These are phyloP conservation scores for Xanthostigma xanthostigma DNA, from an alignment of 2,888 invertebrate species.

Conservation along the genomic window DNA sequence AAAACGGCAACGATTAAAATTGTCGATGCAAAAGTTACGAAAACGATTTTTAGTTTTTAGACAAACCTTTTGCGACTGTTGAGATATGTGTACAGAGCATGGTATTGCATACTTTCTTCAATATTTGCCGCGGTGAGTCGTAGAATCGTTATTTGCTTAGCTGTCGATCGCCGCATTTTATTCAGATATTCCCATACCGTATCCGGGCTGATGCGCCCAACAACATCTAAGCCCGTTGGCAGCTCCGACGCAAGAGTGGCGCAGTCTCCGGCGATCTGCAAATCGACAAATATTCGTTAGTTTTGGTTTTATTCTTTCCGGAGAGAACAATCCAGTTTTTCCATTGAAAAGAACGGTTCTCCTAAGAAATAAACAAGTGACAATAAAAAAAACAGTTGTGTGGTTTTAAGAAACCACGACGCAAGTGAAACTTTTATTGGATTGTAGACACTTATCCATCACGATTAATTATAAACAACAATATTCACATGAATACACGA, in stretches of 20 bases:
- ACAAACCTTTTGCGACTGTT: conserved; percentile 54
- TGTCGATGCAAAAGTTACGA: neutral
- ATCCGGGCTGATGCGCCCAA: conserved; percentile 80
- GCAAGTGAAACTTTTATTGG: too few relatives aligned
- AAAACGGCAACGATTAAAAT: neutral
- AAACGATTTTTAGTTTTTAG: neutral
- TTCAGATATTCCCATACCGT: conserved; percentile 88
- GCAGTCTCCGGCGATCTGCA: conserved; percentile 44
- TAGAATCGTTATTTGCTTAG: conserved; percentile 75
- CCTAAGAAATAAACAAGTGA: too few relatives aligned
- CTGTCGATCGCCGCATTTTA: conserved; percentile 76
- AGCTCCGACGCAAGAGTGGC: conserved; percentile 55
- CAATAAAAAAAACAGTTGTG: too few relatives aligned
- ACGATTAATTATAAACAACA: too few relatives aligned
- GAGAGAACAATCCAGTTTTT: neutral
- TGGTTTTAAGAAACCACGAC: too few relatives aligned
- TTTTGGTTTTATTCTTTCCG: neutral
- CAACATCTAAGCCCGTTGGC: conserved; percentile 66
- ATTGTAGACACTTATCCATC: too few relatives aligned
- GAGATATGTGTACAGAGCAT: conserved; percentile 76
- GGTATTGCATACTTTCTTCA: conserved; percentile 72
- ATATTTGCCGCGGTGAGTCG: conserved; percentile 66
- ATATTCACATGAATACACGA: too few relatives aligned
- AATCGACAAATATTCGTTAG: conserved; percentile 12
- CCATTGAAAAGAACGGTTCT: neutral